Conservation (phyloP, 92 coral and sea anemone genomes). For the Porites evermanni region DNA sequence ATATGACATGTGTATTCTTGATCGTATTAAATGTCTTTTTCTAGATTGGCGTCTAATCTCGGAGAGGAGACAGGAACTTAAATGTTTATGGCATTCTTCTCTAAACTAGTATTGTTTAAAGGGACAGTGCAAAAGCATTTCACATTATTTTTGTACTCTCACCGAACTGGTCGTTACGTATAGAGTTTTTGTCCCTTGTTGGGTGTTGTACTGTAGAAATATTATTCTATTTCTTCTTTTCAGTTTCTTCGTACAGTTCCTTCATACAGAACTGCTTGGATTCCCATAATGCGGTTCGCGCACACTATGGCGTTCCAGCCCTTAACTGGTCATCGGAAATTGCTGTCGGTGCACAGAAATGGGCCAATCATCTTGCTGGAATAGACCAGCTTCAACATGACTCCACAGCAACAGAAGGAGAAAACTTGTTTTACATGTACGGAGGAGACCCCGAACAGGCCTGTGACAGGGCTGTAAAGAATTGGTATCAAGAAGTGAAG, state of each 20-base stretch:
- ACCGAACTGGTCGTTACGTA: too few relatives aligned
- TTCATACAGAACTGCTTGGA: constrained; percentile 64
- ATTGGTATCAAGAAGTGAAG: constrained; percentile 86
- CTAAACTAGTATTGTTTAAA: too few relatives aligned
- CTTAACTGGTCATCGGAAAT: constrained; percentile 78
- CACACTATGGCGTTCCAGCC: constrained; percentile 71
- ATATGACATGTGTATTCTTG: too few relatives aligned
- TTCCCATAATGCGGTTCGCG: constrained; percentile 78
- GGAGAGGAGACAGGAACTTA: too few relatives aligned
- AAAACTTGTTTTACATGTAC: constrained; percentile 87
- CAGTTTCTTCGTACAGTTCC: constrained; percentile 37
- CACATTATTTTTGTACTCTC: too few relatives aligned
- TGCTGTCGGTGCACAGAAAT: constrained; percentile 82
- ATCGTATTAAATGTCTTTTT: too few relatives aligned
- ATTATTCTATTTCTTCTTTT: not conserved
- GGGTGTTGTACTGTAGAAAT: too few relatives aligned
- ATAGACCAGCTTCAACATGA: constrained; percentile 92
- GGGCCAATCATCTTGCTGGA: constrained; percentile 94
- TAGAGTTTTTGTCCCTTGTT: too few relatives aligned
- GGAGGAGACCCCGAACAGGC: constrained; percentile 89
- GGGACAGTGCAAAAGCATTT: too few relatives aligned
- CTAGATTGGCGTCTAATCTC: too few relatives aligned
- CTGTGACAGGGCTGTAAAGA: constrained; percentile 83
- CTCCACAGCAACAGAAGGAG: constrained; percentile 62
- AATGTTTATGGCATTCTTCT: too few relatives aligned